phyloP scores from a whole-genome alignment of 2,113 vertebrate species.

The Dendropsophus ebraccatus region DNA sequence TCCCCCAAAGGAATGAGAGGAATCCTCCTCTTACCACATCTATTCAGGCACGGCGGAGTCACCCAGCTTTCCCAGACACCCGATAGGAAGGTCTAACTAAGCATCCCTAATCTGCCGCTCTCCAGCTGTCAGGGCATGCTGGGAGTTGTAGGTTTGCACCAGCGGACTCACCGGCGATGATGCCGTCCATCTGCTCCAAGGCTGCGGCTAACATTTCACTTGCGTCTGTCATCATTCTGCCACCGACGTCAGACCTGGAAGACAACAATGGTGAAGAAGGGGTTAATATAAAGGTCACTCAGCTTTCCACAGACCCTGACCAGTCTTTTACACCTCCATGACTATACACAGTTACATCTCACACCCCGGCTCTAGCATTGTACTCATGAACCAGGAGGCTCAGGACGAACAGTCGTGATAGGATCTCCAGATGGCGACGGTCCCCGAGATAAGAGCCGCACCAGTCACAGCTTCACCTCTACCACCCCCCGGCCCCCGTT shows the following conservation, averaged over 20 bases:
- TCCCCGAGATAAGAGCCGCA: background rate
- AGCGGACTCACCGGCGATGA: too few relatives aligned
- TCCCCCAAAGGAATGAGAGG: background rate
- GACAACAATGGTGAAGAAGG: background rate
- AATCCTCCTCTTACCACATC: background rate
- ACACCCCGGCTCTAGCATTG: background rate
- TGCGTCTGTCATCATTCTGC: conserved; percentile 95
- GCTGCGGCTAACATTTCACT: conserved; percentile 98
- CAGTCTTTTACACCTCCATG: background rate
- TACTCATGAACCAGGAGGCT: background rate
- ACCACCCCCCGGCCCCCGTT: background rate
- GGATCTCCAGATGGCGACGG: background rate
- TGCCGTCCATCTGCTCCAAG: conserved; percentile 99
- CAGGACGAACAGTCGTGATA: background rate
- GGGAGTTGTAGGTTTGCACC: too few relatives aligned
- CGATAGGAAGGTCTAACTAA: too few relatives aligned
- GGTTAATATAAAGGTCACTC: background rate
- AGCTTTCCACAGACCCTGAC: background rate
- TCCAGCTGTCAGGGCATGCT: too few relatives aligned
- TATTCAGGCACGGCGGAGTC: background rate
- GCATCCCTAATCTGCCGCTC: background rate
- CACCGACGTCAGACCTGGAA: conserved; percentile 60
- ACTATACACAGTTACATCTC: too few relatives aligned
- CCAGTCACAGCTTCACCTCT: too few relatives aligned
- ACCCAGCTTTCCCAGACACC: background rate